Percentiles rank a stretch among this genome's conserved stretches.
phyloP scores from a whole-genome alignment of 1,140 invertebrate genomes.

The Tribolium madens region DNA sequence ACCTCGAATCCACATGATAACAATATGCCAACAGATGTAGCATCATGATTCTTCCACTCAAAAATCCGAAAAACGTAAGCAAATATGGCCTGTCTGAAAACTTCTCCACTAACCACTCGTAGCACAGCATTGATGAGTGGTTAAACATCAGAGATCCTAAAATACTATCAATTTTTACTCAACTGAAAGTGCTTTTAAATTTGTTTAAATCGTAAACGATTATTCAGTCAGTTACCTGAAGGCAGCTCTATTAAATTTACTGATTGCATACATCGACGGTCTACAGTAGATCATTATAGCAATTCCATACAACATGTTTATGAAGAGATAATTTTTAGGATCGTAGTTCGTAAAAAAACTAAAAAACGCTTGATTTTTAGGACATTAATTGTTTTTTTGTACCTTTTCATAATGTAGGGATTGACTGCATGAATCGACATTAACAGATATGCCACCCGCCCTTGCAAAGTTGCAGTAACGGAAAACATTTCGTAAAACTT shows the following conservation, averaged over 20 bases:
- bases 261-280: conserved; percentile 55
- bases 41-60: conserved; percentile 60
- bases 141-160: conserved; percentile 61
- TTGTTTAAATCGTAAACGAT: neutral
- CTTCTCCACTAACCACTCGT: conserved; percentile 51
- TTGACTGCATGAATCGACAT: conserved; percentile 62
- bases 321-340: conserved; percentile 52
- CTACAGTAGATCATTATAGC: conserved; percentile 58
- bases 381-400: conserved; percentile 33
- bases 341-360: conserved; percentile 52
- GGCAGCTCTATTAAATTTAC: conserved; percentile 51
- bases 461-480: conserved; percentile 56
- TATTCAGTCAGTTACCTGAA: conserved; percentile 55
- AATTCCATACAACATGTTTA: conserved; percentile 62
- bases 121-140: conserved; percentile 57
- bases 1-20: conserved; percentile 59
- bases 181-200: neutral
- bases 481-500: conserved; percentile 50
- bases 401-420: conserved; percentile 55
- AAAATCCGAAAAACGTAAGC: conserved; percentile 55
- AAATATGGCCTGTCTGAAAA: conserved; percentile 49
- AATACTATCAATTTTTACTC: conserved; percentile 51
- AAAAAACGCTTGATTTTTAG: conserved; percentile 37
- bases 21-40: conserved; percentile 59
- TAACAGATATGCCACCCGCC: conserved; percentile 59